Base-by-base conservation (phyloP, 37 sponge, comb jelly and placozoan species). In the Spongia lamella region DNA sequence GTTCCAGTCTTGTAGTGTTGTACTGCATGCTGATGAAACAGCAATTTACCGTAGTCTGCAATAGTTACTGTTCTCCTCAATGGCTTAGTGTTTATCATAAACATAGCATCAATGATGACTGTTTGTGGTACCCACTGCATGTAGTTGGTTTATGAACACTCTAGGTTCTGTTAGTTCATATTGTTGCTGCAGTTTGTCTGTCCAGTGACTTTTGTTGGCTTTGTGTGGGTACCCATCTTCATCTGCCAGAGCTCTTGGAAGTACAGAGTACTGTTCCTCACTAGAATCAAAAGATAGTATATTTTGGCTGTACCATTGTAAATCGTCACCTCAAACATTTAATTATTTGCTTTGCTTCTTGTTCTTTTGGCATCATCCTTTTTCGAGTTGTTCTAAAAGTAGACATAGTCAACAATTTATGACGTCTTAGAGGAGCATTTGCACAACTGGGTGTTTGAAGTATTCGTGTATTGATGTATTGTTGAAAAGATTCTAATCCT, bases 61-160 rank as follows among this genome's bases (percentile, higher is more conserved):
- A 80, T 40, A 2, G n/a, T 51, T 59, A 36, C 6, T 34, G 51
- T 54, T 13, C 19, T 16, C 15, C 65, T 38, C 63, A 74, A 57
- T 38, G 72, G 81, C 1, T 56, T 71, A 7, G 53, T 80, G 33
- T 80, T 80, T 7, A 80, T 70, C 35, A 80, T 7, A 52, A 80
- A 80, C 81, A 80, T 80, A 47, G 55, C 72, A 52, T 80, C 81
- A 24, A 71, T 38, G 11, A 80, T 59, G 3, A 21, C 36, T 7
- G 60, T 9, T 34, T 36, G 37, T 61, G 71, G 63, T 31, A 54
- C 25, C 79, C 79, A 78, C 24, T 19, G 52, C 6, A 2, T 62
- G 57, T 15, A 66, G 43, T 4, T 6, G 6, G 16, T 13, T 39
- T 24, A 15, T 16, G 9, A 54, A 11, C 4, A 27, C 29, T 1